Evolutionary conservation across 2,797 vertebrate species (phyloP).

Genomic region (Hippocampus kuda): DNA sequence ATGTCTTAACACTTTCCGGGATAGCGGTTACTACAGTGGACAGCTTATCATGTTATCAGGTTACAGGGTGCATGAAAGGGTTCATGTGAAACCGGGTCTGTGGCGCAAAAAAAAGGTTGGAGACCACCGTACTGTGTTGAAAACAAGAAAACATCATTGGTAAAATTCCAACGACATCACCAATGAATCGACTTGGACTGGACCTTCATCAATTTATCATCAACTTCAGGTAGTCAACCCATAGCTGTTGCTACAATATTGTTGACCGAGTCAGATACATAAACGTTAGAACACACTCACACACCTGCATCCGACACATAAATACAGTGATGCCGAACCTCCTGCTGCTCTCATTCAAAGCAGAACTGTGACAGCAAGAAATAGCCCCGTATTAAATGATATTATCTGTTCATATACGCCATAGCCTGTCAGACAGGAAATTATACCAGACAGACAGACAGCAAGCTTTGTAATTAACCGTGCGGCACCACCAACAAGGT

Average conservation of each 20-base stretch:
- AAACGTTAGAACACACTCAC: not conserved
- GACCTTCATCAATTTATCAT: not conserved
- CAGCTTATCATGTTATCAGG: too few relatives aligned
- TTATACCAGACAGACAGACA: not conserved
- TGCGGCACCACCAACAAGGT: not conserved
- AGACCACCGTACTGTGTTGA: too few relatives aligned
- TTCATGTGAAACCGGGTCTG: too few relatives aligned
- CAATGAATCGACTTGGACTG: too few relatives aligned
- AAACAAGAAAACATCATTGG: too few relatives aligned
- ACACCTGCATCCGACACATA: too few relatives aligned
- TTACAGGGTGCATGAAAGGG: too few relatives aligned
- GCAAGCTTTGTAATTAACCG: constrained; percentile 5
- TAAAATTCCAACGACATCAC: too few relatives aligned
- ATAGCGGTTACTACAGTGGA: too few relatives aligned
- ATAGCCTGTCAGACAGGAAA: constrained; percentile 1
- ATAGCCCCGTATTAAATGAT: constrained; percentile 5
- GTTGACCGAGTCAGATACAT: not conserved
- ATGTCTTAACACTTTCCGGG: too few relatives aligned
- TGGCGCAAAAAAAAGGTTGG: too few relatives aligned
- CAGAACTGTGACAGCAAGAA: constrained; percentile 4
- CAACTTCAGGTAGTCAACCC: not conserved
- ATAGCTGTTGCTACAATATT: not conserved
- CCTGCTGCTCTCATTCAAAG: constrained; percentile 3
- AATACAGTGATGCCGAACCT: not conserved
- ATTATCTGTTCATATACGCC: constrained; percentile 7